Evolutionary conservation across 2,113 vertebrate genomes (phyloP).

Genomic region (Microtus oregoni): DNA sequence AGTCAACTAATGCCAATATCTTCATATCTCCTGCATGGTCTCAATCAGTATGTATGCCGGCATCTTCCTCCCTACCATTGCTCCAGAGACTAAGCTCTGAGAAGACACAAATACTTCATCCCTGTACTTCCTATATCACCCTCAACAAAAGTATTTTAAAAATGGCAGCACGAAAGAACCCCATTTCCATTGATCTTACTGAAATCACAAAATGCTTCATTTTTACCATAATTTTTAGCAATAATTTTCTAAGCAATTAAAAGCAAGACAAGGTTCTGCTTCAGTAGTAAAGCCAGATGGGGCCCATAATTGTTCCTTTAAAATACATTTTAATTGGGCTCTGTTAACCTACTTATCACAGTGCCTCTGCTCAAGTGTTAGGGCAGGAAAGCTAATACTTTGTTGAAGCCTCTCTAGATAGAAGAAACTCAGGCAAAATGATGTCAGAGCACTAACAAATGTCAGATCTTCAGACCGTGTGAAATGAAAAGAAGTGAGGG

Average conservation of each 20-base stretch:
- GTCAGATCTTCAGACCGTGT: constrained; percentile 61
- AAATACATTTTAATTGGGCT: constrained; percentile 46
- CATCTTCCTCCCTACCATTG: not conserved
- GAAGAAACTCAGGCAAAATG: constrained; percentile 35
- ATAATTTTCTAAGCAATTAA: constrained; percentile 18
- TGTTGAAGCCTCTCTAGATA: not conserved
- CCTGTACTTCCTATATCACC: not conserved
- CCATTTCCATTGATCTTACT: constrained; percentile 27
- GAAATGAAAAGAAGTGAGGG: constrained; percentile 54
- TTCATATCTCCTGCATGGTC: not conserved
- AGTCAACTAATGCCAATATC: not conserved
- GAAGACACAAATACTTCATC: not conserved
- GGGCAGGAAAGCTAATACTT: constrained; percentile 51
- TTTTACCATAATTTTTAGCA: constrained; percentile 33
- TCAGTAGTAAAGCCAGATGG: constrained; percentile 18
- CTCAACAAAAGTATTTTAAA: not conserved
- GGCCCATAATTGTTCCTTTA: not conserved
- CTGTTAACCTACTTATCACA: constrained; percentile 41
- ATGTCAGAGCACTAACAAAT: constrained; percentile 62
- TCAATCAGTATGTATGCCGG: not conserved
- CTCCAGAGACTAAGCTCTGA: not conserved
- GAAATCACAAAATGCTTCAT: constrained; percentile 42
- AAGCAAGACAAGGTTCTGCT: constrained; percentile 12
- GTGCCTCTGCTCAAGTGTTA: constrained; percentile 15
- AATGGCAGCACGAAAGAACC: not conserved